Evolutionary conservation across 2,888 invertebrate genomes (phyloP), one percentile per base, ranked within the genome.

Genomic region (Monochamus alternatus): DNA sequence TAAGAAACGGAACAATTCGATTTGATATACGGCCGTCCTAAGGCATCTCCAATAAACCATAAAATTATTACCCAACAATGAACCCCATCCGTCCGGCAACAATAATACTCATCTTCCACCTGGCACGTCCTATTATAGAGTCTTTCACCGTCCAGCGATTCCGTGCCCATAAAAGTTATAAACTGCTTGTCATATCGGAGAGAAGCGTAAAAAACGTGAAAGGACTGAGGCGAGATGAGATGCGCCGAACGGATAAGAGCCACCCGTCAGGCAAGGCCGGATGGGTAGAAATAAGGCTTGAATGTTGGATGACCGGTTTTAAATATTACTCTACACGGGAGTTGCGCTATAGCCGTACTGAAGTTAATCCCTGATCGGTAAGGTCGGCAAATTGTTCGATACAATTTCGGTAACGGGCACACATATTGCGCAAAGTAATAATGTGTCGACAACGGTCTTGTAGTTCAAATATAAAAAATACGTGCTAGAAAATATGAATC

Each of bases 181-280:
- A 78, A 75, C 78, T 62, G 78, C 75, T 70, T 73, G 76, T 76
- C 78, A 76, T 76, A 69, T 59, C 52, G 59, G 75, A 58, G 71
- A 47, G 30, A 52, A 70, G 63, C 72, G 71, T 52, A 67, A 32
- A 67, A 55, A 64, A 63, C 55, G 12, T 30, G 68, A 51, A 65
- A 75, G 59, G 74, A 74, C 96, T 96, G 87, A 5, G 44, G 30
- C 68, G 30, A 59, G 68, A 43, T 58, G 58, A 68, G 68, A 68
- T 68, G 43, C 68, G 2, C 58, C 38, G 44, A 3, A 44, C 55
- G 58, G 68, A 68, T 68, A 68, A 59, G 59, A 44, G 43, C 44
- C 5, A 30, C 64, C 68, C 68, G 68, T 44, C 68, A 58, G 59
- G 59, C 68, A 68, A 68, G 68, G 68, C 38, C 58, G 68, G 58